Evolutionary conservation across 2,113 vertebrate species (phyloP).

Genomic region (Harpagus bidentatus): DNA sequence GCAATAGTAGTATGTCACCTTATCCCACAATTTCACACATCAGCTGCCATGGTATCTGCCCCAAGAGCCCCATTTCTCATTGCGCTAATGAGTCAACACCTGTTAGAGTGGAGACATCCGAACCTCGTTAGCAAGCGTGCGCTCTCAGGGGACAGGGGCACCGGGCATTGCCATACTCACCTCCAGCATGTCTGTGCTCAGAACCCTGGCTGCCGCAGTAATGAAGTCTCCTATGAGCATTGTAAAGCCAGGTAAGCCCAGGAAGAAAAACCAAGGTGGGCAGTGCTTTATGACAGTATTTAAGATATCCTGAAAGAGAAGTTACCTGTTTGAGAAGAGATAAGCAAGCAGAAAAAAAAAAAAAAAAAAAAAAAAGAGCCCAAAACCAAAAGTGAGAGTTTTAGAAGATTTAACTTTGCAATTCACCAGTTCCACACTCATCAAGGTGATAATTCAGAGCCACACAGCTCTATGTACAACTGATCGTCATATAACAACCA

Average conservation of each 20-base stretch:
- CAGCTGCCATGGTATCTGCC: constrained; percentile 63
- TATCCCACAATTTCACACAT: constrained; percentile 60
- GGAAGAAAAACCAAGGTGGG: constrained; percentile 91
- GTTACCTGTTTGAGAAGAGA: not conserved
- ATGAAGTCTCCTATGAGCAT: constrained; percentile 94
- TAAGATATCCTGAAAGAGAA: constrained; percentile 84
- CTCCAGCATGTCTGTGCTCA: constrained; percentile 79
- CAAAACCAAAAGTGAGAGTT: not conserved
- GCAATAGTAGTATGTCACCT: constrained; percentile 49
- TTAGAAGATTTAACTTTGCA: not conserved
- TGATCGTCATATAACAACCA: rapidly evolving
- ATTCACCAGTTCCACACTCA: not conserved
- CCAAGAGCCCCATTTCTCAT: constrained; percentile 48
- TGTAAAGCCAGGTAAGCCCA: constrained; percentile 92
- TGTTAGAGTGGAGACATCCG: constrained; percentile 70
- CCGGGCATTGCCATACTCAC: constrained; percentile 73
- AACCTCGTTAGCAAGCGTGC: constrained; percentile 49
- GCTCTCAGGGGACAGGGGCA: not conserved
- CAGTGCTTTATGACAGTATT: constrained; percentile 91
- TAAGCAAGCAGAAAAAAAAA: not conserved
- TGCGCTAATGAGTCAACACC: constrained; percentile 65
- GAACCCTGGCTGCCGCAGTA: constrained; percentile 81
- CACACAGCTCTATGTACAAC: not conserved
- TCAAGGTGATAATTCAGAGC: not conserved
- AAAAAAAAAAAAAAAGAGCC: not conserved